Evolutionary conservation across 2,113 vertebrate species (phyloP), one percentile per base, ranked within the genome.

Genomic region (Pangasianodon gigas): DNA sequence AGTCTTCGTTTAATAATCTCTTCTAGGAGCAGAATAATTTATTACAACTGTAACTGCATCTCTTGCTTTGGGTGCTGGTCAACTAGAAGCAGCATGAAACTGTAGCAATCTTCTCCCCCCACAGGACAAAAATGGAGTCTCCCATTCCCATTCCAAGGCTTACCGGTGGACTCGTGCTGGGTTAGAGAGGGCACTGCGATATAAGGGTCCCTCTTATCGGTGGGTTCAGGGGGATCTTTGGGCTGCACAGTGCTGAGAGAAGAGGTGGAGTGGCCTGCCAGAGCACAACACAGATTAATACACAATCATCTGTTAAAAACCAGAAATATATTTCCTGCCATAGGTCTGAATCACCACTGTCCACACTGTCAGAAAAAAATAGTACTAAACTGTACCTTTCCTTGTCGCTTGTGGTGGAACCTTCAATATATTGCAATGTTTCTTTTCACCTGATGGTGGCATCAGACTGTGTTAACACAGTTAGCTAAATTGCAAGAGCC

Each of bases 91-190:
- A 97, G 97, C 94, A 92, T 96, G 88, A 93, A 94, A 95, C 91
- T 91, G 93, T 92, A 96, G 24, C n/a, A 94, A 94, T 94, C 94
- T 95, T 92, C 92, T 92, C 93, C 95, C 95, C 95, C 94, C 93
- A 94, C 90, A 96, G 96, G 93, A 95, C 92, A 94, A 87, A 88
- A 88, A 92, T 89, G 95, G 93, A 92, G 93, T 93, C 93, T 93
- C 94, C 92, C 93, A 96, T 97, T 93, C 94, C 92, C 93, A 96
- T 97, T 98, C 98, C 98, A 98, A 99, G 98, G 98, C 98, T 99
- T 99, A 99, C 98, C 98, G 96, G 97, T 97, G 95, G 97, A 97
- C 96, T 98, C 97, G 90, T 97, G 97, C 95, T 97, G 97, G 95
- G 97, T 98, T 97, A 98, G 97, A 95, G 98, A 98, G 95, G 98